phyloP scores from a whole-genome alignment of 2,888 invertebrate genomes.

The Dermolepida albohirtum region DNA sequence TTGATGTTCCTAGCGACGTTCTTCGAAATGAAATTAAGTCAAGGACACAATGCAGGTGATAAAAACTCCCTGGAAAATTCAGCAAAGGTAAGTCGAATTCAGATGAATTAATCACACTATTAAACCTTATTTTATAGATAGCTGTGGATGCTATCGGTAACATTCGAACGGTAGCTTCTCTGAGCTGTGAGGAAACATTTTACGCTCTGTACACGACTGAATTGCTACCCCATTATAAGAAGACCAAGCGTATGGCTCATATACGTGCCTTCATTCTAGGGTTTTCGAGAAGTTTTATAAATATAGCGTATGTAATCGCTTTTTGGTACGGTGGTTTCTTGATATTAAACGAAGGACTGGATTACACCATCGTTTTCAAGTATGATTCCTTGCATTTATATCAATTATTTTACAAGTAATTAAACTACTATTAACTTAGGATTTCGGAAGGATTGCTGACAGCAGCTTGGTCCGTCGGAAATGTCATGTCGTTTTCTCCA shows the following conservation, averaged over 20 bases:
- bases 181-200: constrained; percentile 76
- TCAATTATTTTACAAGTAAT: constrained; percentile 2
- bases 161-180: constrained; percentile 77
- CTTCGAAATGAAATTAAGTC: constrained; percentile 46
- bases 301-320: constrained; percentile 62
- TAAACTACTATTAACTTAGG: constrained; percentile 61
- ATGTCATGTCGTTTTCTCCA: constrained; percentile 79
- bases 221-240: constrained; percentile 69
- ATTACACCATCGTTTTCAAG: constrained; percentile 77
- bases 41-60: constrained; percentile 16
- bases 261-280: constrained; percentile 75
- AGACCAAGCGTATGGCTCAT: constrained; percentile 70
- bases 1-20: constrained; percentile 48
- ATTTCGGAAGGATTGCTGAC: constrained; percentile 80
- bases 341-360: constrained; percentile 70
- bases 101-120: background rate
- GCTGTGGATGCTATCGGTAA: constrained; percentile 80
- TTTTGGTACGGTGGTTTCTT: constrained; percentile 80
- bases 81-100: constrained; percentile 38
- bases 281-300: constrained; percentile 74
- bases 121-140: constrained; percentile 63
- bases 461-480: constrained; percentile 77
- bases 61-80: constrained; percentile 41
- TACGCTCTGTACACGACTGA: constrained; percentile 70
- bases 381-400: constrained; percentile 62